Evolutionary conservation across 2,888 invertebrate species (phyloP).

Genomic region (Epinotia bilunana): DNA sequence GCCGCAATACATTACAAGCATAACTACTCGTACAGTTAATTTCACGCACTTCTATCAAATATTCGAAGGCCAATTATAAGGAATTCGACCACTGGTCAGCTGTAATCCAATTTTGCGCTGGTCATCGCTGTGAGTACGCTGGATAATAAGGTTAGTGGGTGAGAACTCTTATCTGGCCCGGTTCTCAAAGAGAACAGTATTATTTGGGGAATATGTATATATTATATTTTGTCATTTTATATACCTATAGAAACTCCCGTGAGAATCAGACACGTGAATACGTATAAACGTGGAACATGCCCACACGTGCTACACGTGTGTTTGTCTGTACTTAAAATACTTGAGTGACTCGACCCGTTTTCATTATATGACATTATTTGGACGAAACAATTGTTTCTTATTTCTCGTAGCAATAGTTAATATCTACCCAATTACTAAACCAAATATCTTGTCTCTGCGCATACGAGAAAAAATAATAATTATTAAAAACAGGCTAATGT

Average conservation of each 20-base stretch:
- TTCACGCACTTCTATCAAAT: conserved; percentile 23
- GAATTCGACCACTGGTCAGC: conserved; percentile 39
- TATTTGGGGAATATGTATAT: neutral
- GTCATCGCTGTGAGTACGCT: conserved; percentile 45
- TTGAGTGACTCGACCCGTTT: too few relatives aligned
- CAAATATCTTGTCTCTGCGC: too few relatives aligned
- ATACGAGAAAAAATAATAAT: too few relatives aligned
- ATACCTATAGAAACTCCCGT: too few relatives aligned
- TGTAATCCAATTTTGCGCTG: conserved; percentile 46
- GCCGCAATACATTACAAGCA: too few relatives aligned
- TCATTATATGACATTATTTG: neutral
- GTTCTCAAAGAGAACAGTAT: conserved; percentile 53
- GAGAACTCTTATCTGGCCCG: conserved; percentile 53
- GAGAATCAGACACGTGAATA: too few relatives aligned
- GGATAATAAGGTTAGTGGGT: conserved; percentile 52
- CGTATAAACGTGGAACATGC: too few relatives aligned
- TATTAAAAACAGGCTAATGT: too few relatives aligned
- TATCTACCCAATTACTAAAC: too few relatives aligned
- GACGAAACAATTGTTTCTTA: neutral
- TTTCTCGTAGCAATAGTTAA: too few relatives aligned
- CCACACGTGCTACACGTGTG: too few relatives aligned
- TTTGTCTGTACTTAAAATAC: neutral
- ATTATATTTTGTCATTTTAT: neutral
- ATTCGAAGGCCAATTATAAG: conserved; percentile 28
- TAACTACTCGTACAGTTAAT: neutral